Base-by-base conservation (phyloP, 2,888 invertebrate genomes). In the Drosophila pseudotalamancana region DNA sequence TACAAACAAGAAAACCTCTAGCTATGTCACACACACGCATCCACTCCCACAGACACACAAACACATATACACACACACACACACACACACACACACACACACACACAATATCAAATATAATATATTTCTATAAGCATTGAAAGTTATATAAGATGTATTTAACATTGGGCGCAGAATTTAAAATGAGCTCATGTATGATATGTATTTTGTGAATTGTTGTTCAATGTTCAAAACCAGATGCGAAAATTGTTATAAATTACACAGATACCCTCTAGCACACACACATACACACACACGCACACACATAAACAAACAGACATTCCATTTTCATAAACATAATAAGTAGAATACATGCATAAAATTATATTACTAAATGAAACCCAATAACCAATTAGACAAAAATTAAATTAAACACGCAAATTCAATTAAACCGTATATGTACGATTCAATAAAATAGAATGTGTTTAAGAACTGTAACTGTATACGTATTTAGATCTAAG, bases 401-500 rank as follows among this genome's bases (percentile, higher is more conserved):
- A 61, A 65, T 70, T 54, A 35, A 45, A 64, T 60, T 32, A 61
- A 54, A 35, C 46, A 61, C 31, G 37, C 49, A 25, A 68, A 34
- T 45, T n/a, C 42, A 62, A 61, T 34, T 35, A 31, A 62, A 40
- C 31, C 29, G 55, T 56, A 49, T 65, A 49, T 68, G 37, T 61
- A 62, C 63, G 59, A 65, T 61, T 67, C 57, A 46, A 64, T 59
- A 56, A 68, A 66, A 53, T 35, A 37, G 55, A 63, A 64, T 68
- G 74, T 76, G 73, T 84, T 84, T 70, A 64, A 57, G 50, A 77
- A 79, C 61, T 81, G 72, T 82, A 82, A 84, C 73, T 73, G 86
- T 80, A 78, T 78, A 78, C 81, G 78, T 78, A 78, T 78, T 81
- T 78, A 78, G 78, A 69, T 56, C 60, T 78, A 78, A 78, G 78